A percentile compares a stretch with the other conserved stretches of the same genome.
Evolutionary conservation across 2,888 invertebrate genomes (phyloP).

Genomic region (Operophtera brumata): DNA sequence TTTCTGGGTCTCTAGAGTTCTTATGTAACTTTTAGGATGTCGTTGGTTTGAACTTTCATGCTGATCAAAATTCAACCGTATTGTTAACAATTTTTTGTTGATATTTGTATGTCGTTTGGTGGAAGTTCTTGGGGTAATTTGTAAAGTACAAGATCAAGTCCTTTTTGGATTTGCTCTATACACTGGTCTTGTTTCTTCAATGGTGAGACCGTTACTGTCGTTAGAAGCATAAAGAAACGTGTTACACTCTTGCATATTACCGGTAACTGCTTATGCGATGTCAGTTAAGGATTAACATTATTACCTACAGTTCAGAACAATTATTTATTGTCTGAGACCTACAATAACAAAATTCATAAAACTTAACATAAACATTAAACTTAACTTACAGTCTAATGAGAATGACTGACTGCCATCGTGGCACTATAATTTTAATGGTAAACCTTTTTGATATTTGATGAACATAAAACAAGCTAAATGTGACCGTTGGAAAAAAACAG

Average conservation of each 20-base stretch:
- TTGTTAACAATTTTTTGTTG: not conserved
- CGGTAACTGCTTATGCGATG: constrained; percentile 12
- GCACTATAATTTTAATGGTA: too few species aligned
- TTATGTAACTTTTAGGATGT: not conserved
- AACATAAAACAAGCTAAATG: too few species aligned
- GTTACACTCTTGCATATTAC: constrained; percentile 24
- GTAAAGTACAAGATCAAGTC: constrained; percentile 52
- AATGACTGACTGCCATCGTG: too few species aligned
- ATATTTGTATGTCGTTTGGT: not conserved
- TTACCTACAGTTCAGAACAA: too few species aligned
- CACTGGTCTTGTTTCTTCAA: constrained; percentile 51
- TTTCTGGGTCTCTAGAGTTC: not conserved
- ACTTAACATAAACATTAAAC: too few species aligned
- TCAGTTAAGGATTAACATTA: not conserved
- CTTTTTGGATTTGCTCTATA: constrained; percentile 41
- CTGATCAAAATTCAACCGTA: constrained; percentile 14
- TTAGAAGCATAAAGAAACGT: constrained; percentile 34
- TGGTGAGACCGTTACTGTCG: constrained; percentile 65
- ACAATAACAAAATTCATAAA: too few species aligned
- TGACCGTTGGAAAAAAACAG: not conserved
- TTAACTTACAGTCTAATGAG: too few species aligned
- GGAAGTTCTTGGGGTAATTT: constrained; percentile 20
- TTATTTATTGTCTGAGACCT: too few species aligned
- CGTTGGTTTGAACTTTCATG: not conserved
- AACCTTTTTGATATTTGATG: too few species aligned